Conservation (phyloP, 2,797 vertebrate genomes). For the Moxostoma hubbsi region DNA sequence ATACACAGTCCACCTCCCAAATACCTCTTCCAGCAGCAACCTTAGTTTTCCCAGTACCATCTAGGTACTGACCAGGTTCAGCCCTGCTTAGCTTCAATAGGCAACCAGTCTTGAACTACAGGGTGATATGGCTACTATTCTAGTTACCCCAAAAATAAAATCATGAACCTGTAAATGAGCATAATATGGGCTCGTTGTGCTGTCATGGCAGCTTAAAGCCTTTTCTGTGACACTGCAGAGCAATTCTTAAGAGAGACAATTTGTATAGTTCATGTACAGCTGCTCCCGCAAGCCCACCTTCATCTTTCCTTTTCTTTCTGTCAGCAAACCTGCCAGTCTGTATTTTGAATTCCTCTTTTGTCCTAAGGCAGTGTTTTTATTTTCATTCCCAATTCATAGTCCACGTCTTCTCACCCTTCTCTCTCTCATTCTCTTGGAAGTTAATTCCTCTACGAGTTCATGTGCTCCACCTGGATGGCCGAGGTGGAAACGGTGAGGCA, state of each 20-base stretch:
- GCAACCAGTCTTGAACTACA: too few relatives aligned
- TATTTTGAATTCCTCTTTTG: constrained; percentile 11
- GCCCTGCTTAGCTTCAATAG: too few relatives aligned
- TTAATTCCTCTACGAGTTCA: constrained; percentile 57
- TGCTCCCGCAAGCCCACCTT: neutral
- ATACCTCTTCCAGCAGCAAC: too few relatives aligned
- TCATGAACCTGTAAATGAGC: too few relatives aligned
- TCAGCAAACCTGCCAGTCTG: neutral
- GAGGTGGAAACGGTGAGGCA: constrained; percentile 98
- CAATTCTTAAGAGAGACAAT: constrained; percentile 33
- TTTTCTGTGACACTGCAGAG: constrained; percentile 41
- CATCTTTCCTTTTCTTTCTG: too few relatives aligned
- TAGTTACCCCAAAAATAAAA: too few relatives aligned
- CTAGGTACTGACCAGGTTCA: too few relatives aligned
- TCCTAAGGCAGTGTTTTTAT: constrained; percentile 48
- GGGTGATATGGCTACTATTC: too few relatives aligned
- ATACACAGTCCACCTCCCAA: too few relatives aligned
- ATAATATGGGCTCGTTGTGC: too few relatives aligned
- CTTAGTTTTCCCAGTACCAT: too few relatives aligned
- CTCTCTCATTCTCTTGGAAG: too few relatives aligned
- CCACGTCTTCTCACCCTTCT: constrained; percentile 53
- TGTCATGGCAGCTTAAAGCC: neutral
- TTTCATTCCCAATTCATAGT: constrained; percentile 54
- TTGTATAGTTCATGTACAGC: constrained; percentile 5
- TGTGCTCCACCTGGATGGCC: constrained; percentile 61